Base-by-base conservation (phyloP, 1,140 invertebrate genomes). In the Heliconius eleuchia region DNA sequence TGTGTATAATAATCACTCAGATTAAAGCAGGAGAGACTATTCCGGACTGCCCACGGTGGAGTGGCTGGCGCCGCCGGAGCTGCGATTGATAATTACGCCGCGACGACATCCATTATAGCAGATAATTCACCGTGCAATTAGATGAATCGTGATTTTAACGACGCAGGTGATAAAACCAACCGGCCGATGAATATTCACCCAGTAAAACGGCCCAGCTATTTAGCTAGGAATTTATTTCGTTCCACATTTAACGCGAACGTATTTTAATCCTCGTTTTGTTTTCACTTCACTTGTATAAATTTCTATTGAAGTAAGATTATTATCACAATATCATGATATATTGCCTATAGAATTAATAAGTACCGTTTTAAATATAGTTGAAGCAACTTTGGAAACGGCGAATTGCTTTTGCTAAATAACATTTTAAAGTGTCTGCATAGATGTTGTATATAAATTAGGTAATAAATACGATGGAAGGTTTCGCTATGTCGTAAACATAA, bases 81-180 rank as follows among this genome's bases (percentile, higher is more conserved):
- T 71, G 73, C 73, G 52, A 66, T 73, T 18, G 77, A 75, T 79
- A 79, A 74, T 75, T 71, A 75, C 72, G 37, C 73, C 50, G n/a
- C 78, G 78, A 71, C 73, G 78, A 79, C 78, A 79, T 79, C 66
- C 46, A 79, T 79, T 79, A 79, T 70, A 27, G 42, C 73, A 75
- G 73, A 79, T 75, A 79, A 79, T 75, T 79, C 73, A 71, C 52
- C 30, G 37, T 71, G 78, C 78, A 79, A 79, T 75, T 79, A 79
- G 78, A 79, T 75, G 73, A 79, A 79, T 79, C 73, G 78, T 79
- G 78, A 79, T 79, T 79, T 66, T 73, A 78, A 73, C 71, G 78
- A 73, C 60, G 60, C 73, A 30, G 73, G 46, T 79, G 78, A 79
- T 75, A 79, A 72, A 79, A 79, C 78, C 18, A 39, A 34, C 34